phyloP scores from a whole-genome alignment of 2,113 vertebrate genomes.

The Microcebus jonahi region DNA sequence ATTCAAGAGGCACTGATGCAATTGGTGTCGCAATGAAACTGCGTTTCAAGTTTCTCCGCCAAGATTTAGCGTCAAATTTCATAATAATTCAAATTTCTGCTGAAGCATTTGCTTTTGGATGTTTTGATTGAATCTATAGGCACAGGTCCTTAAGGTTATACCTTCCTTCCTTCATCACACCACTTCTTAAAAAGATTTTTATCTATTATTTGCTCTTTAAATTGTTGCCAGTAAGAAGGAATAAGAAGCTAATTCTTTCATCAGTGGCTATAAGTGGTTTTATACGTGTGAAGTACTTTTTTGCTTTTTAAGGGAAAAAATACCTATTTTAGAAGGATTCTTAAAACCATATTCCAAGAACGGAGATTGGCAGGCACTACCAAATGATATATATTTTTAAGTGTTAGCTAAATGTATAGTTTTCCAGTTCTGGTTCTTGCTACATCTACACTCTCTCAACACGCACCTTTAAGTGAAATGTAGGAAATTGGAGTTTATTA shows the following conservation, averaged over 20 bases:
- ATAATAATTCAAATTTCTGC: not conserved
- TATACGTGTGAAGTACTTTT: not conserved
- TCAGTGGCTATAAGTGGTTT: not conserved
- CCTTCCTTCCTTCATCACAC: not conserved
- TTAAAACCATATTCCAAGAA: slow-evolving; percentile 1
- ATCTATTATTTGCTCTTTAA: slow-evolving; percentile 21
- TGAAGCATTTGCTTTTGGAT: not conserved
- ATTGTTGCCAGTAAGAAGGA: not conserved
- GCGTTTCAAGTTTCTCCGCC: not conserved
- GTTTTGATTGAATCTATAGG: not conserved
- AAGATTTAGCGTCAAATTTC: not conserved
- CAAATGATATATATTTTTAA: not conserved
- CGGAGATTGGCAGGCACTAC: not conserved
- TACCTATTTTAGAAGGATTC: not conserved
- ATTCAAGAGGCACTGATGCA: not conserved
- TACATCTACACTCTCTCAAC: not conserved
- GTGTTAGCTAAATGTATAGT: not conserved
- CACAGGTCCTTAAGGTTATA: not conserved
- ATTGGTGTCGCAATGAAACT: not conserved
- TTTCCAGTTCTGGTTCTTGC: not conserved
- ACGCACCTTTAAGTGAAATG: not conserved
- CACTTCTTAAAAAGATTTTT: not conserved
- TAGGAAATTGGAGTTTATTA: slow-evolving; percentile 10
- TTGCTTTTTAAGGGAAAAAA: not conserved
- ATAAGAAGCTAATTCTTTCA: not conserved